phyloP scores from a whole-genome alignment of 2,797 vertebrate genomes.

The Enteromius paludinosus region DNA sequence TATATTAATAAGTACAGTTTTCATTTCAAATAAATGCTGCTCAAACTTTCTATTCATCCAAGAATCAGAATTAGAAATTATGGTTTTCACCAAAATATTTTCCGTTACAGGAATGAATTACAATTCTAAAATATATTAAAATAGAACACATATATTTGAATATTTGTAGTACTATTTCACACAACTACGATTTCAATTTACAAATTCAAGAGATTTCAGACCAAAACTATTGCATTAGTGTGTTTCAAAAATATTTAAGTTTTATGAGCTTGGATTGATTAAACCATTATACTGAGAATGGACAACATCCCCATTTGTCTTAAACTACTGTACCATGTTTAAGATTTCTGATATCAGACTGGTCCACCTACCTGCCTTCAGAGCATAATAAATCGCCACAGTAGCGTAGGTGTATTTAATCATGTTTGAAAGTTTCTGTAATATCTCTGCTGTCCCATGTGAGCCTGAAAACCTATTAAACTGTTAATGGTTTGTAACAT shows the following conservation, averaged over 20 bases:
- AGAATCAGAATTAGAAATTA: background rate
- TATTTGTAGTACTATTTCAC: background rate
- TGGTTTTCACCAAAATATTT: background rate
- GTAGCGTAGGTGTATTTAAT: slow-evolving; percentile 7
- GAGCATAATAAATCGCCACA: background rate
- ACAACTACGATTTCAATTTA: background rate
- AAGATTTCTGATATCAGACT: background rate
- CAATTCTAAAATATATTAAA: background rate
- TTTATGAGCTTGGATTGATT: slow-evolving; percentile 9
- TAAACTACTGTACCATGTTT: background rate
- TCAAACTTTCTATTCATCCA: background rate
- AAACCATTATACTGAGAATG: background rate
- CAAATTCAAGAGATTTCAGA: background rate
- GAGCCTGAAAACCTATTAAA: slow-evolving; percentile 26
- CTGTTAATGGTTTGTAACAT: background rate
- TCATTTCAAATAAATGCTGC: background rate
- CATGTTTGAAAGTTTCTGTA: slow-evolving; percentile 27
- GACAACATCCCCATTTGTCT: slow-evolving; percentile 14
- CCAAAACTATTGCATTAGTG: background rate
- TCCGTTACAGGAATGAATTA: background rate
- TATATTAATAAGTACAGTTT: background rate
- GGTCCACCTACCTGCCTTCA: slow-evolving; percentile 3
- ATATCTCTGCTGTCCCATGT: slow-evolving; percentile 20
- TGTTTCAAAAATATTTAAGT: background rate
- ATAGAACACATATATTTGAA: background rate